Percentiles rank a stretch among this genome's conserved stretches.
These are phyloP conservation scores for Macrosoma leucophasiata DNA, from an alignment of 2,888 invertebrate genomes.

Conservation along the genomic window DNA sequence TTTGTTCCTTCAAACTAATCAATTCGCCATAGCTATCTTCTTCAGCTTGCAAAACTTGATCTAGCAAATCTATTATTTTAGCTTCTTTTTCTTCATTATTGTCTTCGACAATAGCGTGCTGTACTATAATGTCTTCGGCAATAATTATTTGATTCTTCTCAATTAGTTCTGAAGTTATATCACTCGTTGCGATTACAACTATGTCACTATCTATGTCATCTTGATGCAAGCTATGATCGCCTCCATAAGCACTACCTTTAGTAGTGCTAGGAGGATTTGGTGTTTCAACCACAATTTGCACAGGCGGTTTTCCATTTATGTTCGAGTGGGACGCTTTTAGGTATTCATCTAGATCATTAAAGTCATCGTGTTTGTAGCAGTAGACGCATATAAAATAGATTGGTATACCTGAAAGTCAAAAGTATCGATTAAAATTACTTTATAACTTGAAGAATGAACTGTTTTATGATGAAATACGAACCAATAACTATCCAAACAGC, in stretches of 20 bases:
- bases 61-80: conserved; percentile 64
- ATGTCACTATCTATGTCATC: conserved; percentile 27
- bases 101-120: conserved; percentile 51
- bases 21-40: conserved; percentile 61
- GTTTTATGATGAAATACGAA: conserved; percentile 44
- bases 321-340: conserved; percentile 33
- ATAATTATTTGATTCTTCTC: conserved; percentile 33
- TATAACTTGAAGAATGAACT: too few species aligned
- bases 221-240: conserved; percentile 26
- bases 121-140: conserved; percentile 44
- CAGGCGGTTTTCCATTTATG: conserved; percentile 50
- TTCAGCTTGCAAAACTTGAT: conserved; percentile 67
- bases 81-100: conserved; percentile 65
- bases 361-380: conserved; percentile 41
- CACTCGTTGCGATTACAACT: too few species aligned
- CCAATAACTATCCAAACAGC: conserved; percentile 87
- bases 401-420: conserved; percentile 50
- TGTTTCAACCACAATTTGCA: conserved; percentile 59
- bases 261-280: conserved; percentile 60
- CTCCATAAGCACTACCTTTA: conserved; percentile 38
- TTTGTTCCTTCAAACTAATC: conserved; percentile 44
- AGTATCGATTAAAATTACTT: too few species aligned
- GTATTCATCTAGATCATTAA: conserved; percentile 33
- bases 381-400: conserved; percentile 52
- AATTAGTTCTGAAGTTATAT: conserved; percentile 29